Percentiles rank a stretch among this genome's conserved stretches.
Conservation (phyloP, 2,888 invertebrate species). For the Phytoseiulus persimilis region DNA sequence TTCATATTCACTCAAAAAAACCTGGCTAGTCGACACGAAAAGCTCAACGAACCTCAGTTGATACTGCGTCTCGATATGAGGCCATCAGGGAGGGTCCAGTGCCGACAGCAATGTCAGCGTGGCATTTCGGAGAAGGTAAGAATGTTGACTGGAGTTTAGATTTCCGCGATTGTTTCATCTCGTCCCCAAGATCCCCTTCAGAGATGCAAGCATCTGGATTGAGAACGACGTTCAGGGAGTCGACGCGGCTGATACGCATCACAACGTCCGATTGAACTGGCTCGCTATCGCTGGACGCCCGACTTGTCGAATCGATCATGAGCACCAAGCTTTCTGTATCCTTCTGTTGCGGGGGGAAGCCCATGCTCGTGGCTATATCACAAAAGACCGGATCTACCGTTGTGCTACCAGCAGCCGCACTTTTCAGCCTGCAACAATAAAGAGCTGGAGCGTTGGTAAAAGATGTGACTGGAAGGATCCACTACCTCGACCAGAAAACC, state of each 20-base stretch:
- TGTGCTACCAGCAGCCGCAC: not conserved
- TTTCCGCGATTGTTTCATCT: not conserved
- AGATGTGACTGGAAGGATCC: not conserved
- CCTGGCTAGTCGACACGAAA: not conserved
- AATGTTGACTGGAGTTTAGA: not conserved
- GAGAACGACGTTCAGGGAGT: not conserved
- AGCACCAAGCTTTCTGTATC: not conserved
- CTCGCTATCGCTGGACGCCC: not conserved
- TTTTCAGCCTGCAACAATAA: not conserved
- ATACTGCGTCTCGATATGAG: not conserved
- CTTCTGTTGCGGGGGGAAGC: not conserved
- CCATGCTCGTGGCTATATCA: not conserved
- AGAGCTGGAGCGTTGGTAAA: not conserved
- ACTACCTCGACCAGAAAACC: too few relatives aligned
- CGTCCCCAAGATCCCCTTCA: not conserved
- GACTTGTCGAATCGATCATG: not conserved
- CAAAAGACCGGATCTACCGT: not conserved
- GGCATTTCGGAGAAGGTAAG: not conserved
- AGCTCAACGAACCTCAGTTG: not conserved
- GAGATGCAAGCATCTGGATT: not conserved
- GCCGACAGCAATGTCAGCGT: not conserved
- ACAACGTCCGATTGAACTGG: not conserved
- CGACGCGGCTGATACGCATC: not conserved
- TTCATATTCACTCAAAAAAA: too few relatives aligned
- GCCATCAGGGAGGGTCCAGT: not conserved